These are phyloP conservation scores for Glaucomys volans DNA, from an alignment of 2,113 vertebrate genomes.

Conservation along the genomic window DNA sequence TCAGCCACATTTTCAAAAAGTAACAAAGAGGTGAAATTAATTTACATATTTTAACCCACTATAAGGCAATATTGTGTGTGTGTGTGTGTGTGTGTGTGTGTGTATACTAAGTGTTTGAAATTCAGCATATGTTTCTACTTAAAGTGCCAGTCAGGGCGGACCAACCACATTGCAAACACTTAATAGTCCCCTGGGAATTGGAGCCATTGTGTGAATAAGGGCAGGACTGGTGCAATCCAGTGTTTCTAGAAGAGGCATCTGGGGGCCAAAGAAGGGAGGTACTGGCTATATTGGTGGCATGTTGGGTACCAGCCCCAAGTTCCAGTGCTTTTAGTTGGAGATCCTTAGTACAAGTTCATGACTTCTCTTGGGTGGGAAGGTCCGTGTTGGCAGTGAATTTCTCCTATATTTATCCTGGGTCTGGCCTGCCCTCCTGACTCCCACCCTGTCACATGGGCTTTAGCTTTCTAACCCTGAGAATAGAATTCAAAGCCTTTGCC, in stretches of 20 bases:
- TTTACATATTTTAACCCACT: neutral
- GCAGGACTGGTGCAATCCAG: neutral
- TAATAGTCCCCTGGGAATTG: neutral
- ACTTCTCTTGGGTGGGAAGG: no score
- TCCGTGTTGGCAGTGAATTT: neutral
- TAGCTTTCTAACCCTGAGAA: neutral
- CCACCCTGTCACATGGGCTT: neutral
- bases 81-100: no score
- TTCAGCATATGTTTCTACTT: neutral
- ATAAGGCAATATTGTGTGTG: neutral
- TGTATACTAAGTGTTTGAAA: neutral
- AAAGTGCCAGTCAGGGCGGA: rapidly evolving
- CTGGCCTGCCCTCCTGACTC: neutral
- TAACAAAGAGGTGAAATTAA: neutral
- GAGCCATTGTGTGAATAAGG: neutral
- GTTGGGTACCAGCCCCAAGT: neutral
- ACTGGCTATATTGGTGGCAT: neutral
- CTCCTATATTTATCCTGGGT: neutral
- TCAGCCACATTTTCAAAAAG: conserved; percentile 5
- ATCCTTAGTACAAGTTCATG: neutral
- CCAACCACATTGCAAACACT: no score
- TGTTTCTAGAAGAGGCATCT: neutral
- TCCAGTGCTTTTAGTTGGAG: neutral
- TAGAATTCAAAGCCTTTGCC: conserved; percentile 46
- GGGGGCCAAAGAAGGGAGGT: neutral